These are phyloP conservation scores for Danaus melanippus DNA, from an alignment of 1,140 invertebrate genomes.

Conservation along the genomic window DNA sequence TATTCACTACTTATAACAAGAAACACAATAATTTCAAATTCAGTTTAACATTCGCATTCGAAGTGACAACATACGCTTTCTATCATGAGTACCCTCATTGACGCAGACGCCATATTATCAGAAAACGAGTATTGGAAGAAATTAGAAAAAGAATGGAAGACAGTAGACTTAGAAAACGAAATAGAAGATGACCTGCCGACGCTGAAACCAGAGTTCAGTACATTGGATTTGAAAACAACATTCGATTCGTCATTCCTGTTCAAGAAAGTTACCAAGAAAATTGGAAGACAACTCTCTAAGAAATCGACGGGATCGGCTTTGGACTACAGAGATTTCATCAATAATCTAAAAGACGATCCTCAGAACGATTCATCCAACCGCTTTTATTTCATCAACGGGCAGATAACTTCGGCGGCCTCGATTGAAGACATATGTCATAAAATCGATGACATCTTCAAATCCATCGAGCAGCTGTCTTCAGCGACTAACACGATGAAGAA, in stretches of 20 bases:
- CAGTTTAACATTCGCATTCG: conserved; percentile 6
- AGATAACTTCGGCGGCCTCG: conserved; percentile 47
- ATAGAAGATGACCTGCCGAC: conserved; percentile 40
- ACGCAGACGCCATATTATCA: conserved; percentile 44
- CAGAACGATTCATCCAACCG: conserved; percentile 27
- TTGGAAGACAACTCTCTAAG: conserved; percentile 37
- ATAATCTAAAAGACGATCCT: conserved; percentile 32
- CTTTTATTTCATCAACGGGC: conserved; percentile 43
- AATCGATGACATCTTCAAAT: conserved; percentile 57
- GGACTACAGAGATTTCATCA: conserved; percentile 45
- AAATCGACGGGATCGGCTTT: conserved; percentile 27
- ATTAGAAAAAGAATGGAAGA: conserved; percentile 45
- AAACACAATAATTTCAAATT: neutral
- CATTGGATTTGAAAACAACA: conserved; percentile 41
- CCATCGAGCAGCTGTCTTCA: conserved; percentile 46
- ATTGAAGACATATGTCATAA: conserved; percentile 52
- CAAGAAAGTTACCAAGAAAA: conserved; percentile 40
- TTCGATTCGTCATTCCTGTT: conserved; percentile 52
- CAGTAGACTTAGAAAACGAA: conserved; percentile 46
- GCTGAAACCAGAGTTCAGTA: conserved; percentile 37
- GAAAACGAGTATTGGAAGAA: conserved; percentile 51
- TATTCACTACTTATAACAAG: neutral
- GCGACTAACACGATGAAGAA: conserved; percentile 36
- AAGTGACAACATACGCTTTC: neutral
- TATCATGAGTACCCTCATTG: conserved; percentile 38